A percentile compares a stretch with the other conserved stretches of the same genome.
Conservation (phyloP, 2,113 vertebrate genomes). For the Symphodus melops region DNA sequence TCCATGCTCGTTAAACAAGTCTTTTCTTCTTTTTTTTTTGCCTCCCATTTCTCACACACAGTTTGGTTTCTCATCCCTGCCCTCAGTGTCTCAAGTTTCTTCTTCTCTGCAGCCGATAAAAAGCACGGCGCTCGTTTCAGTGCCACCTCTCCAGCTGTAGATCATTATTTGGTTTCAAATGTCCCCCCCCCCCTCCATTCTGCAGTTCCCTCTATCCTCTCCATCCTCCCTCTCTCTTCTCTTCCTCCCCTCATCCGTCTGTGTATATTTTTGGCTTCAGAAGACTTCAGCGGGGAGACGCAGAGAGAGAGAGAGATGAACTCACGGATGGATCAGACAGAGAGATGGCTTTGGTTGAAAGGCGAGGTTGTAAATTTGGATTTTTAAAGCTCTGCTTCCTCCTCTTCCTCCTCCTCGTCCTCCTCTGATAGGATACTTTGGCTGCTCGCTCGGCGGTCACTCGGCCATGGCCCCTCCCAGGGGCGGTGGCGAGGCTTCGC, state of each 20-base stretch:
- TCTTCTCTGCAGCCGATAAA: conserved; percentile 46
- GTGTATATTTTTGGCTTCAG: conserved; percentile 84
- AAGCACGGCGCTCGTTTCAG: conserved; percentile 40
- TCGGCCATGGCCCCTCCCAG: conserved; percentile 86
- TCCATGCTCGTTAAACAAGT: conserved; percentile 66
- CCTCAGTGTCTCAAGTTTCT: conserved; percentile 55
- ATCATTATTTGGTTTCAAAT: conserved; percentile 82
- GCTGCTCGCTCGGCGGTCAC: conserved; percentile 67
- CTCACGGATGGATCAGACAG: conserved; percentile 72
- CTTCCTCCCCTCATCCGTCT: conserved; percentile 64
- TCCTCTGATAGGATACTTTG: conserved; percentile 62
- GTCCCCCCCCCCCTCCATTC: conserved; percentile 68
- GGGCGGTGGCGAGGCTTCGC: conserved; percentile 84
- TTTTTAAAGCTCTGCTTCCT: conserved; percentile 75
- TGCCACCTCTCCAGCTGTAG: conserved; percentile 71
- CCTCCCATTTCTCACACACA: conserved; percentile 64
- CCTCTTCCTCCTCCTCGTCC: conserved; percentile 61
- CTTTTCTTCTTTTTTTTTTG: conserved; percentile 66
- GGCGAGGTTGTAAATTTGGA: conserved; percentile 80
- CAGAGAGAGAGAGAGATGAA: conserved; percentile 63
- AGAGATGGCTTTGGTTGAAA: conserved; percentile 87
- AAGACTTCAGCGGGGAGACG: conserved; percentile 69
- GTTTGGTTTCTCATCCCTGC: conserved; percentile 70
- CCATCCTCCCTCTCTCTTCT: conserved; percentile 67
- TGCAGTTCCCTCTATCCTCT: conserved; percentile 76